Percentiles rank a stretch among this genome's conserved stretches.
phyloP scores from a whole-genome alignment of 2,113 vertebrate genomes.

The Ptyas mucosa region DNA sequence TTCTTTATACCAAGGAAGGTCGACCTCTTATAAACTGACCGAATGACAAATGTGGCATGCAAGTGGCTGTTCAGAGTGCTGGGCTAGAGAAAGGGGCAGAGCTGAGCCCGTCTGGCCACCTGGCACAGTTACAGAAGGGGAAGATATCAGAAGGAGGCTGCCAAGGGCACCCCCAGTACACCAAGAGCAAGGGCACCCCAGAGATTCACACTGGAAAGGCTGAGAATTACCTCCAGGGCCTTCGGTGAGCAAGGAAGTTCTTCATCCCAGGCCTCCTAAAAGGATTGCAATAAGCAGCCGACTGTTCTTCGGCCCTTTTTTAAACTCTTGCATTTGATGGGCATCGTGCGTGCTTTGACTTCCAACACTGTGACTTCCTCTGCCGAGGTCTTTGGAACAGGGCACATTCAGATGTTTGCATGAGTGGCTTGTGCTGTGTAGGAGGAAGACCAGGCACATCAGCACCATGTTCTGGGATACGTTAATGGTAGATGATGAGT shows the following conservation, averaged over 20 bases:
- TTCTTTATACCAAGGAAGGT: not conserved
- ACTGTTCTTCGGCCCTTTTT: not conserved
- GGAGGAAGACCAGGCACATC: fast-evolving
- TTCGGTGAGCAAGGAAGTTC: not conserved
- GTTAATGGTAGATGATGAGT: fast-evolving
- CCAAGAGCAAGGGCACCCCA: too few relatives aligned
- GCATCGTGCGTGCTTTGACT: not conserved
- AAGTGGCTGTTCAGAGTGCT: not conserved
- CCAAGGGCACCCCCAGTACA: not conserved
- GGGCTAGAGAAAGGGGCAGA: not conserved
- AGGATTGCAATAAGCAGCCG: not conserved
- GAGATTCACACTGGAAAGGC: too few relatives aligned
- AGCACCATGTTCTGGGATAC: not conserved
- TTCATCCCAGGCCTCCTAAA: not conserved
- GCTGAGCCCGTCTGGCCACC: not conserved
- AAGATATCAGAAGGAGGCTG: not conserved
- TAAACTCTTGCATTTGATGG: not conserved
- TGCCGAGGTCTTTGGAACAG: not conserved
- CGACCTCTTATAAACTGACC: not conserved
- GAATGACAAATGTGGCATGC: not conserved
- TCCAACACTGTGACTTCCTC: not conserved
- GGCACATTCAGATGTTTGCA: too few relatives aligned
- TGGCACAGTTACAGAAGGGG: not conserved
- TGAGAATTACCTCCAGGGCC: too few relatives aligned
- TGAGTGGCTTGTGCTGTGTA: fast-evolving